Evolutionary conservation across 92 coral and sea anemone genomes (phyloP), one percentile per base, ranked within the genome.

Genomic region (Anthopleura xanthogrammica): DNA sequence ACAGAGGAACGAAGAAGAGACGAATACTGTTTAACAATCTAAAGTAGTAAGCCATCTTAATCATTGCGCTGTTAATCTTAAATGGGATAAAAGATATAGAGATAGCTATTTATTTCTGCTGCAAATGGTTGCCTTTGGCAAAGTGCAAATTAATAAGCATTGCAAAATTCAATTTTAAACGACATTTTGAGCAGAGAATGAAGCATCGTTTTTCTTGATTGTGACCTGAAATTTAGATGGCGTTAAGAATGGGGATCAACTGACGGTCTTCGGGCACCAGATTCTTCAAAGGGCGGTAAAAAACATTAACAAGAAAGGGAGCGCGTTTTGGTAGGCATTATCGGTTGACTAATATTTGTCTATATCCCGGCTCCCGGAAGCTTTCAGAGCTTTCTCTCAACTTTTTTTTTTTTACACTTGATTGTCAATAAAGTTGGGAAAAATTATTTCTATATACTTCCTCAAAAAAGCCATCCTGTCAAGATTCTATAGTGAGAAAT

Each of bases 61-160:
- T 64, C 54, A 50, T 36, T 36, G 16, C 0, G 3, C 6, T 13
- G 41, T 4, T 24, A 7, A 68, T 46, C 36, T 68, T 68, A 68
- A 68, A 68, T 23, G 41, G 74, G 43, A 68, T 68, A 11, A 29
- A 68, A 23, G 24, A 62, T 8, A 62, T 62, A 19, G 24, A 62
- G 29, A 62, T 62, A 19, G 70, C 22, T 62, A 19, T 54, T 54
- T 11, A 54, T 6, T 20, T 20, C 20, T 58, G 0, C 20, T 20
- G 36, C 10, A 62, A 62, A n/a, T n/a, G 36, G 70, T n/a, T 68
- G 74, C 74, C 43, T 68, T 68, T 68, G 74, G 74, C 74, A 68
- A 36, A 12, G 74, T 7, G 41, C 74, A 23, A 23, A 62, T 20
- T 62, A 9, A 54, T 62, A 62, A 62, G 23, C 10, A 62, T 62